Evolutionary conservation across 2,797 vertebrate genomes (phyloP).

Genomic region (Delichon dasypus): DNA sequence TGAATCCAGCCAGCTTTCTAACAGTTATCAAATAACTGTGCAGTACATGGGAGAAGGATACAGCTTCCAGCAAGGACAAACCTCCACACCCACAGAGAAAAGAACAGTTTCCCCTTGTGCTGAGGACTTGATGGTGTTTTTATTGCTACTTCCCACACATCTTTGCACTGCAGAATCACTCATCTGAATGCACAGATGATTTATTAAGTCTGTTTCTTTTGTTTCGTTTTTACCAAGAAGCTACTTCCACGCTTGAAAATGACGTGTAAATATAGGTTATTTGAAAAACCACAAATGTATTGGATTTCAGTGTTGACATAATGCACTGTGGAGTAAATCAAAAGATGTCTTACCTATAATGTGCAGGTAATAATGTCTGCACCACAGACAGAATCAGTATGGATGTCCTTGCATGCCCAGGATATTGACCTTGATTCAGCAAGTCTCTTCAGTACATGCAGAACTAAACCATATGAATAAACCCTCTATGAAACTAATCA

Average conservation of each 20-base stretch:
- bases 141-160: not conserved
- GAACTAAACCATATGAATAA: not conserved
- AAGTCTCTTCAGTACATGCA: not conserved
- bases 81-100: not conserved
- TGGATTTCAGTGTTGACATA: not conserved
- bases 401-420: no score
- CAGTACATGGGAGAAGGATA: rapidly evolving
- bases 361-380: not conserved
- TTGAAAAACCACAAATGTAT: not conserved
- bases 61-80: not conserved
- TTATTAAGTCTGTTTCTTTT: not conserved
- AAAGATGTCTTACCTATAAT: not conserved
- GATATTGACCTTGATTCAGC: not conserved
- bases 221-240: not conserved
- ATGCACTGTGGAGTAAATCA: not conserved
- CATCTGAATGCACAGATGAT: not conserved
- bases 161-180: not conserved
- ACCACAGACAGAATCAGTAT: not conserved
- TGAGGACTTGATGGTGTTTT: not conserved
- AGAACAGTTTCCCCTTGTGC: not conserved
- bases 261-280: not conserved
- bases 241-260: not conserved
- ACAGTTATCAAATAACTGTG: not conserved
- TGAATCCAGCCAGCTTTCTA: not conserved
- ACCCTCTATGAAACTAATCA: not conserved